Percentiles rank a stretch among this genome's conserved stretches.
Evolutionary conservation across 2,888 invertebrate genomes (phyloP).

Genomic region (Junonia oenone): DNA sequence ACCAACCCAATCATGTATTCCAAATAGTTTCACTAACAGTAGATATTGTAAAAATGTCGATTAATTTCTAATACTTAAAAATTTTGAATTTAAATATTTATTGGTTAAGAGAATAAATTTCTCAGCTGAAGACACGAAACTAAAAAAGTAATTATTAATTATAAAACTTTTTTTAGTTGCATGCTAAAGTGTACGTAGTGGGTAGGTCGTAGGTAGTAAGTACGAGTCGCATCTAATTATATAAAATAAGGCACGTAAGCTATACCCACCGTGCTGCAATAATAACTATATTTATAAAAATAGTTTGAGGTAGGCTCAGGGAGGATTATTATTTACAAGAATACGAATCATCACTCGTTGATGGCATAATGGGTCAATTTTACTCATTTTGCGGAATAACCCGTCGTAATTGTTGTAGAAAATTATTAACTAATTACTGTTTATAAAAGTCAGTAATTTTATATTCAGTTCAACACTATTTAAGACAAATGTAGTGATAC

Average conservation of each 20-base stretch:
- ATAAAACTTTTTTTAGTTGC: background rate
- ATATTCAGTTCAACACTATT: background rate
- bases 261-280: background rate
- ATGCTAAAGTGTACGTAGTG: background rate
- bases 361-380: background rate
- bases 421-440: background rate
- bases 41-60: too few relatives aligned
- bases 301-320: background rate
- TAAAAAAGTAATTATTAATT: background rate
- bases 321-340: background rate
- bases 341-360: background rate
- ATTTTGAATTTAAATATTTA: too few relatives aligned
- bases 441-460: background rate
- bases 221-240: background rate
- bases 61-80: too few relatives aligned
- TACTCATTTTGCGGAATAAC: background rate
- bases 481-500: background rate
- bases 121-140: too few relatives aligned
- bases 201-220: background rate
- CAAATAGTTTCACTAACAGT: too few relatives aligned
- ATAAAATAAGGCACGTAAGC: background rate
- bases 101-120: too few relatives aligned
- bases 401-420: background rate
- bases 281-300: slow-evolving; percentile 2
- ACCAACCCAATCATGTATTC: too few relatives aligned